Evolutionary conservation across 2,797 vertebrate species (phyloP).

Genomic region (Cynopterus sphinx): DNA sequence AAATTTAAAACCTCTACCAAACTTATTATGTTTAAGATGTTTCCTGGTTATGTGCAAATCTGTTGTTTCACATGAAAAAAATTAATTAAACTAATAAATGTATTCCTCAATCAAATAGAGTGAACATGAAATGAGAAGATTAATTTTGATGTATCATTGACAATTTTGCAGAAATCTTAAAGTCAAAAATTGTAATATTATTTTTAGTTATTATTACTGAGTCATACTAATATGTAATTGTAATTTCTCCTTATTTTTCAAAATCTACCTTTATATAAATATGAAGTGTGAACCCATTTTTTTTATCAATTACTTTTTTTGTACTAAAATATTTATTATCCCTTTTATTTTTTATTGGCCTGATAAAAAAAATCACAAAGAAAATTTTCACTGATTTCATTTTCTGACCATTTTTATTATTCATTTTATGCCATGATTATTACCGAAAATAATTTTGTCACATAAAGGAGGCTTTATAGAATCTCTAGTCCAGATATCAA

Average conservation of each 20-base stretch:
- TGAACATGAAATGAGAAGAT: neutral
- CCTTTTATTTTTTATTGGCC: neutral
- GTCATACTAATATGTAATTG: neutral
- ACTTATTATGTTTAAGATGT: neutral
- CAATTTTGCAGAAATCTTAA: neutral
- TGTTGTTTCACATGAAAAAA: neutral
- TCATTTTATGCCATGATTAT: neutral
- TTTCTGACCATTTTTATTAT: neutral
- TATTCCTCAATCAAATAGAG: neutral
- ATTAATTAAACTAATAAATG: neutral
- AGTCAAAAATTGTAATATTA: neutral
- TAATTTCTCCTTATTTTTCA: neutral
- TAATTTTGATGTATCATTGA: neutral
- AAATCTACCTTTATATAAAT: neutral
- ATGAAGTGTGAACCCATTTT: neutral
- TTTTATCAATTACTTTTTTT: neutral
- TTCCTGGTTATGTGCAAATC: neutral
- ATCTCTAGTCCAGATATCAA: neutral
- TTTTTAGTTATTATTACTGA: neutral
- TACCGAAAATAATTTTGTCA: neutral
- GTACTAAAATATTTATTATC: neutral
- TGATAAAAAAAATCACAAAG: neutral
- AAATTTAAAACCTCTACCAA: neutral
- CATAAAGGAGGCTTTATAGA: neutral
- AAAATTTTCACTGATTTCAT: neutral